Base-by-base conservation (phyloP, 2,888 invertebrate species). In the Charanyca ferruginea region DNA sequence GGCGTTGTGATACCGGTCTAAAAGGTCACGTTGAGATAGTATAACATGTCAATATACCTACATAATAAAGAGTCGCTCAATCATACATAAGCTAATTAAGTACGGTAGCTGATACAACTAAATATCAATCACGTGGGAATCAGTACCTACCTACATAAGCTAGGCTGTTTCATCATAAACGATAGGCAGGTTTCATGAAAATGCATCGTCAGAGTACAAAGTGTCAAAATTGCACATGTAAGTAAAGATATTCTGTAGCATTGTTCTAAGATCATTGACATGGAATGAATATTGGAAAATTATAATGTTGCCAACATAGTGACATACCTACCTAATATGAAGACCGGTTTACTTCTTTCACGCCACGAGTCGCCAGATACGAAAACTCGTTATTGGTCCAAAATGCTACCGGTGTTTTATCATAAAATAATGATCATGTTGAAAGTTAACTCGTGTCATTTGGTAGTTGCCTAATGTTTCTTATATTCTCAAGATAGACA, bases 241-340 rank as follows among this genome's bases (percentile, higher is more conserved):
- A 20, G 58, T 49, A 54, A 16, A 52, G 54, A 35, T 63, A 55
- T 68, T 73, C 65, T 41, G 54, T 80, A 80, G 55, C 62, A 66
- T 57, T 76, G 67, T 73, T 42, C 51, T 76, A 82, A 85, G 85
- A 87, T 87, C 88, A 85, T 87, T 88, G 87, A 88, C 87, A 84
- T 87, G 85, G 77, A 86, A 80, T 84, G 81, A 81, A 80, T 84
- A 83, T 84, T 84, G 83, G 80, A 81, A 85, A 85, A 83, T 83
- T 73, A 80, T 79, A 80, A 79, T 84, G 73, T 83, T 79, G 80
- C 81, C 83, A 81, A 82, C 75, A 77, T 78, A 79, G 79, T 84
- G 82, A 83, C 81, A 85, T 81, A 82, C 16, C 28, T 28, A 28
- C 7, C 76, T 76, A 78, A 62, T 80, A 79, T 38, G 38, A 38